Percentiles rank a stretch among this genome's conserved stretches.
Evolutionary conservation across 2,113 vertebrate genomes (phyloP).

Genomic region (Sorex fumeus): DNA sequence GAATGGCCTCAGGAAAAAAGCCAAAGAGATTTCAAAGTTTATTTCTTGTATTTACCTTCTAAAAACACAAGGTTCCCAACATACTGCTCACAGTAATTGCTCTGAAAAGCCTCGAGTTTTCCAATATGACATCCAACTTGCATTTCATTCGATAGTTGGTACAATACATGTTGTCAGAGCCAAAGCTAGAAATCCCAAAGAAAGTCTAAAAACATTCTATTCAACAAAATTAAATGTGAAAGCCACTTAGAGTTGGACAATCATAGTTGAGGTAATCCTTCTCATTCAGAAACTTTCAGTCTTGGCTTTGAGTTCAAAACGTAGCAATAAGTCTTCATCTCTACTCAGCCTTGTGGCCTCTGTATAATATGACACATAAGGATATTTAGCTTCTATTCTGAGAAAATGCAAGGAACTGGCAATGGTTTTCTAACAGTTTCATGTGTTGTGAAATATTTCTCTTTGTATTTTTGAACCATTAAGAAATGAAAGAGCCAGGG

Average conservation of each 20-base stretch:
- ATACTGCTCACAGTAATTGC: no score
- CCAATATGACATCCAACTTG: background rate
- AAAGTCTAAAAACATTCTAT: constrained; percentile 23
- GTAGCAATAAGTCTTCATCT: background rate
- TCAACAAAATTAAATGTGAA: constrained; percentile 56
- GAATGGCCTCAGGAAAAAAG: constrained; percentile 15
- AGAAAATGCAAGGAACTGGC: background rate
- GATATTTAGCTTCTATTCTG: background rate
- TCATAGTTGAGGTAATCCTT: background rate
- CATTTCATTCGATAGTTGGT: background rate
- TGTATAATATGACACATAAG: background rate
- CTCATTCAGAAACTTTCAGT: constrained; percentile 21
- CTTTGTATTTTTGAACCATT: background rate
- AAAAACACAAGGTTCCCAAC: no score
- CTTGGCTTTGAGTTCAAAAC: constrained; percentile 14
- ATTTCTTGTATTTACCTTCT: background rate
- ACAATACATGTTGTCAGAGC: background rate
- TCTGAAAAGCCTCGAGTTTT: background rate
- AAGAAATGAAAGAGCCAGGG: background rate
- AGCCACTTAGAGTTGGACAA: constrained; percentile 1
- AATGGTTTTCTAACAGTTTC: constrained; percentile 12
- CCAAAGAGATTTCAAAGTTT: background rate
- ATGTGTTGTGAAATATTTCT: constrained; percentile 2
- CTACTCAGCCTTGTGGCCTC: background rate
- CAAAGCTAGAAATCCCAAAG: constrained; percentile 33